Percentiles rank a stretch among this genome's conserved stretches.
Conservation (phyloP, 2,797 vertebrate species). For the Rhinella marina region DNA sequence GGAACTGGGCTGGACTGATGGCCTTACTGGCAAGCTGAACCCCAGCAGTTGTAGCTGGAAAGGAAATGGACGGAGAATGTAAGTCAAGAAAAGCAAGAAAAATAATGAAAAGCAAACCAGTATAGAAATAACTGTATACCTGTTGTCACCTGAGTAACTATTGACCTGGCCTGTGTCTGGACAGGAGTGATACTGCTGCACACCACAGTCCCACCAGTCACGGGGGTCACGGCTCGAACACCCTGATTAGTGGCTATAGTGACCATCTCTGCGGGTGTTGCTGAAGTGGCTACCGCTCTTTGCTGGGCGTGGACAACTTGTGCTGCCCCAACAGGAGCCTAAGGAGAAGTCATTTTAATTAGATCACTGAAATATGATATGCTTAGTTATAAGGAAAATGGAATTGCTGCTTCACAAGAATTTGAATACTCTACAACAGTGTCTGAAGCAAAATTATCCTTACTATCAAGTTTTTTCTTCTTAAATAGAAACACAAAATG, state of each 20-base stretch:
- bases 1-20: conserved; percentile 80
- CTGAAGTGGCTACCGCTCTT: conserved; percentile 74
- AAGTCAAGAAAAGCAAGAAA: neutral
- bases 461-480: too few species aligned
- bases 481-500: too few species aligned
- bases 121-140: conserved; percentile 68
- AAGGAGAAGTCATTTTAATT: conserved; percentile 44
- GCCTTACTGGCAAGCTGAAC: conserved; percentile 81
- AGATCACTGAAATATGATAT: neutral
- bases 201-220: conserved; percentile 83
- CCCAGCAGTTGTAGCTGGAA: conserved; percentile 70
- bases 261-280: conserved; percentile 82
- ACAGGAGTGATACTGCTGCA: conserved; percentile 84
- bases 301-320: conserved; percentile 89
- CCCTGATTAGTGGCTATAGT: conserved; percentile 83
- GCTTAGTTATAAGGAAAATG: neutral
- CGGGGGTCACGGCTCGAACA: conserved; percentile 83
- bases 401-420: neutral
- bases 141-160: conserved; percentile 84
- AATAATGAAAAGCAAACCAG: neutral
- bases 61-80: neutral
- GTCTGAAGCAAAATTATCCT: too few species aligned
- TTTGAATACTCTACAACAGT: neutral
- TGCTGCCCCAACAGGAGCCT: conserved; percentile 75
- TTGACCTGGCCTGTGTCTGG: conserved; percentile 82